Conservation (phyloP, 1,140 invertebrate species). For the Varroa destructor region DNA sequence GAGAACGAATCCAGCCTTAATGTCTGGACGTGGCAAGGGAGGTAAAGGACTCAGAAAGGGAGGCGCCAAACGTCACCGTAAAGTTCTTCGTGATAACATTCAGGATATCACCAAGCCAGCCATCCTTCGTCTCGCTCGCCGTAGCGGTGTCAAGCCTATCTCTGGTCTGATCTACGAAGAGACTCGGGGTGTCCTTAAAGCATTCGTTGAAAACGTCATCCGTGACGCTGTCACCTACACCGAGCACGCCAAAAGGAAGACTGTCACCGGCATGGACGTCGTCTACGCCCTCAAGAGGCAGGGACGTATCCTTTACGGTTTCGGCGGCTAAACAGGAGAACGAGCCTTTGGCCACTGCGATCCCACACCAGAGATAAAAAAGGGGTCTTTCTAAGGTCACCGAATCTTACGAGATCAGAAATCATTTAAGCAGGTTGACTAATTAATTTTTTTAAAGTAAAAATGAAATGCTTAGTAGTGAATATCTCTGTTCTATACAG, state of each 20-base stretch:
- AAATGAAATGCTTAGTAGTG: too few species aligned
- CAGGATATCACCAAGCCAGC: slow-evolving; percentile 55
- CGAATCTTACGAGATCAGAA: not conserved
- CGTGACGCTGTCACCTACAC: slow-evolving; percentile 69
- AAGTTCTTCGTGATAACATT: slow-evolving; percentile 53
- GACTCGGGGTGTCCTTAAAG: slow-evolving; percentile 53
- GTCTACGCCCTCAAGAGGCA: slow-evolving; percentile 71
- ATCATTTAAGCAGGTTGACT: too few species aligned
- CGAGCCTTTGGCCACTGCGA: too few species aligned
- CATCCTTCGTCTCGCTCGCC: slow-evolving; percentile 50
- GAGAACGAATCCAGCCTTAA: slow-evolving; percentile 33
- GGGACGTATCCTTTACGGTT: slow-evolving; percentile 54
- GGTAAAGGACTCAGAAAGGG: slow-evolving; percentile 55
- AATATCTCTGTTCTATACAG: too few species aligned
- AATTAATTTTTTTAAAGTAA: too few species aligned
- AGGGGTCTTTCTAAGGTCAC: slow-evolving; percentile 31
- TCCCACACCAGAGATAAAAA: not conserved
- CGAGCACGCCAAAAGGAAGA: slow-evolving; percentile 66
- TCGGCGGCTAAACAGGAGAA: slow-evolving; percentile 44
- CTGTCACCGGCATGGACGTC: slow-evolving; percentile 69
- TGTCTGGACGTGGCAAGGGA: slow-evolving; percentile 54
- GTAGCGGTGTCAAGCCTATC: slow-evolving; percentile 59
- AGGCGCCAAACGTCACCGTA: slow-evolving; percentile 54
- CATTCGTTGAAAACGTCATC: slow-evolving; percentile 67
- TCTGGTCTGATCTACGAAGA: slow-evolving; percentile 57